A percentile compares a stretch with the other conserved stretches of the same genome.
phyloP scores from a whole-genome alignment of 2,113 vertebrate species.

The Odontophorus gujanensis region DNA sequence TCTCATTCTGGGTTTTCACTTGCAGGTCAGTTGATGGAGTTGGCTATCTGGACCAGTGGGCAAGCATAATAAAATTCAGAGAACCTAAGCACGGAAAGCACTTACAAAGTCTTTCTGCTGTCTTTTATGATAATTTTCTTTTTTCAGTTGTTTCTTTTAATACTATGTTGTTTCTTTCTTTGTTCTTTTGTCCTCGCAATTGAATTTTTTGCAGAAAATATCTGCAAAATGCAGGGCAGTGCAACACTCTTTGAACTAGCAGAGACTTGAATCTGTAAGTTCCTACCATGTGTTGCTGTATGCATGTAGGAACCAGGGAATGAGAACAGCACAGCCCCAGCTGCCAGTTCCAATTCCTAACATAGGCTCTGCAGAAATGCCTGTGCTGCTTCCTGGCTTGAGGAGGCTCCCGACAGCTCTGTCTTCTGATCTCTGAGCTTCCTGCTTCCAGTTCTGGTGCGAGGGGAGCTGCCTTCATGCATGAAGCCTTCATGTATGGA shows the following conservation, averaged over 20 bases:
- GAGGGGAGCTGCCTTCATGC: neutral
- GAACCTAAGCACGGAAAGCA: conserved; percentile 1
- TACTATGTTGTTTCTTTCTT: neutral
- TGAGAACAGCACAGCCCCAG: neutral
- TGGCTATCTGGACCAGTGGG: neutral
- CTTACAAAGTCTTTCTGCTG: neutral
- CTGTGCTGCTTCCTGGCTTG: neutral
- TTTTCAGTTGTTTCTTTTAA: neutral
- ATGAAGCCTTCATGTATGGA: neutral
- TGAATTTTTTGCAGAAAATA: neutral
- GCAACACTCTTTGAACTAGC: neutral
- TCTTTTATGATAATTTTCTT: neutral
- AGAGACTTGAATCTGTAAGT: neutral
- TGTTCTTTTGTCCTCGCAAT: neutral
- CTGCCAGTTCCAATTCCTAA: neutral
- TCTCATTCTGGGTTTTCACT: neutral
- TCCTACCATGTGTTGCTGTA: neutral
- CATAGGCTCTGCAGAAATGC: neutral
- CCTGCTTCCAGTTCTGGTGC: neutral
- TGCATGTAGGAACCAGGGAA: neutral
- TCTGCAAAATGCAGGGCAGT: neutral
- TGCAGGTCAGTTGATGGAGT: neutral
- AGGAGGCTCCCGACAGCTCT: conserved; percentile 20
- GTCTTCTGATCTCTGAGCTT: conserved; percentile 2
- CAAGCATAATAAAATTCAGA: neutral